Conservation (phyloP, 1,140 invertebrate species). For the Drosophila varians region DNA sequence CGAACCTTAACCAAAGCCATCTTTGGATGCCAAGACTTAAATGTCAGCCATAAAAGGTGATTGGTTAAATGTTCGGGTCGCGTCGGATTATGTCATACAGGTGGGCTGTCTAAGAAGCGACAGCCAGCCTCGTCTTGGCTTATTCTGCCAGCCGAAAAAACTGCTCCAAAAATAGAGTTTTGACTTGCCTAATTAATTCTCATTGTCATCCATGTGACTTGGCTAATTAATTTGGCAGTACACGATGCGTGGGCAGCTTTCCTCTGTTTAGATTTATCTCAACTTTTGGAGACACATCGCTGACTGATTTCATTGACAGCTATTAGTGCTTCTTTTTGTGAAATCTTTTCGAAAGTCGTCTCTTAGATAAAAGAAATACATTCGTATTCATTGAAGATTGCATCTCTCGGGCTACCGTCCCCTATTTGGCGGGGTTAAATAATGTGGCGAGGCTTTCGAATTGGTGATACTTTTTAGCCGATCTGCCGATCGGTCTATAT, state of each 20-base stretch:
- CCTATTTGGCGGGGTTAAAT: slow-evolving; percentile 13
- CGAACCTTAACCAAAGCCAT: slow-evolving; percentile 11
- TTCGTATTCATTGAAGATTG: slow-evolving; percentile 11
- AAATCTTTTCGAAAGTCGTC: slow-evolving; percentile 40
- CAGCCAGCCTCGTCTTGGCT: neutral
- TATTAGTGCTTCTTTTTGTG: slow-evolving; percentile 29
- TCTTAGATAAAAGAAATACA: slow-evolving; percentile 8
- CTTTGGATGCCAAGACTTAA: slow-evolving; percentile 12
- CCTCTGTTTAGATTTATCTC: neutral
- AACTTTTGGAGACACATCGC: slow-evolving; percentile 7
- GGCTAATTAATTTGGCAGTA: slow-evolving; percentile 62
- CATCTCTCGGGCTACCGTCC: slow-evolving; percentile 5
- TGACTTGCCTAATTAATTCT: slow-evolving; percentile 61
- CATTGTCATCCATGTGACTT: slow-evolving; percentile 50
- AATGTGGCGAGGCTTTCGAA: slow-evolving; percentile 23
- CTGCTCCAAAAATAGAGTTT: slow-evolving; percentile 29
- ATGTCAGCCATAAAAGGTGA: slow-evolving; percentile 40
- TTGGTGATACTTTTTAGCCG: too few species aligned
- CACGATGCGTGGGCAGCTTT: slow-evolving; percentile 32
- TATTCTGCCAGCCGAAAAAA: slow-evolving; percentile 8
- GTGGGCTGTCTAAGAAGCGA: slow-evolving; percentile 15
- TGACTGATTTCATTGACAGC: slow-evolving; percentile 40
- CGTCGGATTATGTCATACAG: slow-evolving; percentile 42
- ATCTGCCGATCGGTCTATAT: slow-evolving; percentile 21
- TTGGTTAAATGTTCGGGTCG: slow-evolving; percentile 18